Percentiles rank a stretch among this genome's conserved stretches.
phyloP scores from a whole-genome alignment of 2,888 invertebrate genomes.

The Diploptera punctata region DNA sequence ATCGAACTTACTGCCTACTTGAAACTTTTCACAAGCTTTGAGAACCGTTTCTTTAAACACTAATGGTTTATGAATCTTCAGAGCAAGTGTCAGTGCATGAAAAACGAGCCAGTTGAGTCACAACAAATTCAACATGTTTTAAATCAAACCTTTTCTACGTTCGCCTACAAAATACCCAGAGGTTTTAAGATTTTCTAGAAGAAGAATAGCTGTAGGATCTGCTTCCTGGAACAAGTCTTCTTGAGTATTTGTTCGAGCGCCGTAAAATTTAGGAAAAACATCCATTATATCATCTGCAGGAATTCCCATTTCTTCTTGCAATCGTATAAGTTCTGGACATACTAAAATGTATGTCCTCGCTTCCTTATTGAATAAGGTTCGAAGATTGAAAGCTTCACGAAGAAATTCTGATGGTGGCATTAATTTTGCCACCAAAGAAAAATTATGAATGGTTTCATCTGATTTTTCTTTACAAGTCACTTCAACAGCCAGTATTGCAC shows the following conservation, averaged over 20 bases:
- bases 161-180: background rate
- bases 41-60: background rate
- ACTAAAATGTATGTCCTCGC: slow-evolving; percentile 61
- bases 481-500: slow-evolving; percentile 59
- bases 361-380: slow-evolving; percentile 64
- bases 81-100: slow-evolving; percentile 4
- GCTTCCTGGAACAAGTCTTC: slow-evolving; percentile 54
- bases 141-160: background rate
- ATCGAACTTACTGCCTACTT: background rate
- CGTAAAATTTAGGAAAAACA: slow-evolving; percentile 61
- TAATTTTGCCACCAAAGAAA: slow-evolving; percentile 60
- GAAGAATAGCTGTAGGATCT: slow-evolving; percentile 58
- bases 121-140: background rate
- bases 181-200: slow-evolving; percentile 63
- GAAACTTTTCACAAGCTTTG: background rate
- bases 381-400: slow-evolving; percentile 60
- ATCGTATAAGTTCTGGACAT: slow-evolving; percentile 56
- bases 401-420: slow-evolving; percentile 62
- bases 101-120: background rate
- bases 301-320: slow-evolving; percentile 59
- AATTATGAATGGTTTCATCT: too few species aligned
- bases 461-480: slow-evolving; percentile 42
- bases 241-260: slow-evolving; percentile 55
- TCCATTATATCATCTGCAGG: slow-evolving; percentile 54
- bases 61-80: background rate